A percentile compares a stretch with the other conserved stretches of the same genome.
Evolutionary conservation across 2,797 vertebrate species (phyloP).

Genomic region (Periparus ater): DNA sequence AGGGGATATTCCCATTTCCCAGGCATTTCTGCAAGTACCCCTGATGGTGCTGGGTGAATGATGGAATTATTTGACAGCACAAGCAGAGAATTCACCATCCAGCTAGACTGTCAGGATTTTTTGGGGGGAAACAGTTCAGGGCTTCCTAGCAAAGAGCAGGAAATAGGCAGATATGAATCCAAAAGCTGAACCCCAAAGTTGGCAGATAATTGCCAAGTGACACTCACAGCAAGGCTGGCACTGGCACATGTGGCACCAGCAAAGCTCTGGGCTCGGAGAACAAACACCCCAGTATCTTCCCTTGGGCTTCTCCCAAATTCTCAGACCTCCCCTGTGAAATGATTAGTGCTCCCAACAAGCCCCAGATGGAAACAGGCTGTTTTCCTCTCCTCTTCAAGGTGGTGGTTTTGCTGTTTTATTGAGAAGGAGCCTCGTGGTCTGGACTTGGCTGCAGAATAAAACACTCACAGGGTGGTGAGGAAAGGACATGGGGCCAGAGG

Average conservation of each 20-base stretch:
- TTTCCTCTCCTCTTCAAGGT: neutral
- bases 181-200: neutral
- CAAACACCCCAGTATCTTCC: neutral
- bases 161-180: neutral
- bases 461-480: neutral
- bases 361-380: neutral
- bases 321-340: neutral
- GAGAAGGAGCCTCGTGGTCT: neutral
- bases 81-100: neutral
- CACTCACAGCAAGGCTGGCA: neutral
- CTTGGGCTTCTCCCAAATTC: neutral
- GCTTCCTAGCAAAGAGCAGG: neutral
- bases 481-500: neutral
- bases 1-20: neutral
- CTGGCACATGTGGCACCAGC: neutral
- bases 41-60: neutral
- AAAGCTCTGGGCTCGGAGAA: neutral
- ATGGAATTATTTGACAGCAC: rapidly evolving
- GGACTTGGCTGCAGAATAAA: neutral
- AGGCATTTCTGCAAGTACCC: neutral
- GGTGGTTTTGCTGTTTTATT: neutral
- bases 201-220: neutral
- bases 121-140: neutral
- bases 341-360: neutral
- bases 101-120: rapidly evolving